phyloP scores from a whole-genome alignment of 2,797 vertebrate genomes.

The Balearica regulorum region DNA sequence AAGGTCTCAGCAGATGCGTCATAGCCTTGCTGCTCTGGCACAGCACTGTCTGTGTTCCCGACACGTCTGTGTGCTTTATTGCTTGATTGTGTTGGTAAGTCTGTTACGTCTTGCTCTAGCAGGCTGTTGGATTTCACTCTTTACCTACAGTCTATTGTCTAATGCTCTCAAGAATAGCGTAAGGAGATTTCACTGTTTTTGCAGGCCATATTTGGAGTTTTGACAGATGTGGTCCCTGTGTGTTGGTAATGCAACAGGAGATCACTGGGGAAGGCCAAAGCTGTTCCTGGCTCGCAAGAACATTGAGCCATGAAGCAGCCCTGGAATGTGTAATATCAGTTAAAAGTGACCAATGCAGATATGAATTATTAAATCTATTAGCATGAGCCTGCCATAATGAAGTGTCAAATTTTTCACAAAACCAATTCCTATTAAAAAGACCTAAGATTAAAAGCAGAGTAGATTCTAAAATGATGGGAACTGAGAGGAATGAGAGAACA shows the following conservation, averaged over 20 bases:
- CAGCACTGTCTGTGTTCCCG: neutral
- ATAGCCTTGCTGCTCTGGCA: neutral
- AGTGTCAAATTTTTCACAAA: conserved; percentile 46
- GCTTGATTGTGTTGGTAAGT: neutral
- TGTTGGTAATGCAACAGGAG: neutral
- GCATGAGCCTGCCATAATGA: neutral
- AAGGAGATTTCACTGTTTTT: neutral
- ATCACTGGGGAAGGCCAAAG: neutral
- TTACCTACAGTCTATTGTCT: neutral
- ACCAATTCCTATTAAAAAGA: conserved; percentile 40
- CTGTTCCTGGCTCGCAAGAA: neutral
- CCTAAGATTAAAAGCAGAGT: conserved; percentile 10
- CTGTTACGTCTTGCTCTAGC: neutral
- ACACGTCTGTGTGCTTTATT: neutral
- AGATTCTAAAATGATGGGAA: conserved; percentile 57
- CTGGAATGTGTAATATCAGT: neutral
- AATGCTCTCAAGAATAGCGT: neutral
- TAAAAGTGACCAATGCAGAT: conserved; percentile 52
- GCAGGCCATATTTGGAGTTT: neutral
- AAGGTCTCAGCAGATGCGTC: neutral
- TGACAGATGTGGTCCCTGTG: neutral
- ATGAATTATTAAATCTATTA: conserved; percentile 62
- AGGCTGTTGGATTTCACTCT: neutral
- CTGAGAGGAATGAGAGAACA: conserved; percentile 70
- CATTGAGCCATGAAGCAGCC: neutral